Evolutionary conservation across 2,888 invertebrate genomes (phyloP).

Genomic region (Spicauda simplicius): DNA sequence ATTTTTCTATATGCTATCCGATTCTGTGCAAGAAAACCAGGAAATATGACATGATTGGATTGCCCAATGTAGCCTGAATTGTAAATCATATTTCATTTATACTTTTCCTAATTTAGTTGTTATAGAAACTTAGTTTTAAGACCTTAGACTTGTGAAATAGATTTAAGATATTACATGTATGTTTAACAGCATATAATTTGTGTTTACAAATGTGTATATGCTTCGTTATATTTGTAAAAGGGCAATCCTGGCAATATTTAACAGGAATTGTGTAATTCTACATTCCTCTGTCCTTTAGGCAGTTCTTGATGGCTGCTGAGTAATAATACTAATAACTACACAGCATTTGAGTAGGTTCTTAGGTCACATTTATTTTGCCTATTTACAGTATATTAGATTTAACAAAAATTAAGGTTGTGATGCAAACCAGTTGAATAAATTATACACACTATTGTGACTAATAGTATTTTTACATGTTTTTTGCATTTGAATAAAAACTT

Average conservation of each 20-base stretch:
- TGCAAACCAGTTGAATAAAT: not conserved
- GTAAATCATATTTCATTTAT: not conserved
- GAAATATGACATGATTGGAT: constrained; percentile 84
- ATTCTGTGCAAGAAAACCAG: constrained; percentile 84
- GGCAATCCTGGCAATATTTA: too few relatives aligned
- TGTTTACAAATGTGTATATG: not conserved
- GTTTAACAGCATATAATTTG: not conserved
- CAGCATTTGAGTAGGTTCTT: not conserved
- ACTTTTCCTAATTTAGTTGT: not conserved
- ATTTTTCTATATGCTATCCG: constrained; percentile 88
- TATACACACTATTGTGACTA: not conserved
- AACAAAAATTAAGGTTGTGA: not conserved
- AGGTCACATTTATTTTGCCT: not conserved
- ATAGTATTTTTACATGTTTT: not conserved
- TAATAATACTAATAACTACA: not conserved
- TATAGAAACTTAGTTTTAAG: not conserved
- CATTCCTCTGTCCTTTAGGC: too few relatives aligned
- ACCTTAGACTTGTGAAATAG: not conserved
- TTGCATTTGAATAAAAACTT: not conserved
- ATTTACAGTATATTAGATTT: not conserved
- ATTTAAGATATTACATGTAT: not conserved
- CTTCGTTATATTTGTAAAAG: not conserved
- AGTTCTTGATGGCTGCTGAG: too few relatives aligned
- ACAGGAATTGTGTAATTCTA: too few relatives aligned
- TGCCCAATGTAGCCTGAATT: constrained; percentile 67